phyloP scores from a whole-genome alignment of 2,113 vertebrate species.

The Myiozetetes cayanensis region DNA sequence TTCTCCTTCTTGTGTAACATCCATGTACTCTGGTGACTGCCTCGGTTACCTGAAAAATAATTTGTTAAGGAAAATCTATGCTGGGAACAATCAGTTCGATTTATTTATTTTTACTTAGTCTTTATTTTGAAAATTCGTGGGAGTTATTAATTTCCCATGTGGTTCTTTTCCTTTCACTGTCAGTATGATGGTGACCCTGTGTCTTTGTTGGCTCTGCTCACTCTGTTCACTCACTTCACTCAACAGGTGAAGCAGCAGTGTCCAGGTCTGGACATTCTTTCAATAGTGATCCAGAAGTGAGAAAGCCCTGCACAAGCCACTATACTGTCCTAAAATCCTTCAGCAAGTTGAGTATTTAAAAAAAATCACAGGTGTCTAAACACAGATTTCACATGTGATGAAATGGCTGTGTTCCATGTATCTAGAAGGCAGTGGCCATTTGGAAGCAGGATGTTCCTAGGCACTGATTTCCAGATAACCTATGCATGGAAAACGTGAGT shows the following conservation, averaged over 20 bases:
- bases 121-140: background rate
- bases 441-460: background rate
- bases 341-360: background rate
- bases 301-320: background rate
- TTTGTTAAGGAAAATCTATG: background rate
- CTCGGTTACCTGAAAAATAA: background rate
- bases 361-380: background rate
- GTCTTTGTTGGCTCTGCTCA: background rate
- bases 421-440: background rate
- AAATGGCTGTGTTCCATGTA: background rate
- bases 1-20: background rate
- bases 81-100: background rate
- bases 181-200: background rate
- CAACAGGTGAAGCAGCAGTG: background rate
- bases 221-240: too few species aligned
- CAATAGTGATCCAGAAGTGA: background rate
- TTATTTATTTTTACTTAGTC: background rate
- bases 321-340: background rate
- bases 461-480: background rate
- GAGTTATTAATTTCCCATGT: background rate
- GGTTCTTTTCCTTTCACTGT: background rate
- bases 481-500: background rate
- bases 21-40: background rate
- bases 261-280: background rate
- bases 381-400: background rate